Base-by-base conservation (phyloP, 1,140 invertebrate genomes). In the Hyphantria cunea region DNA sequence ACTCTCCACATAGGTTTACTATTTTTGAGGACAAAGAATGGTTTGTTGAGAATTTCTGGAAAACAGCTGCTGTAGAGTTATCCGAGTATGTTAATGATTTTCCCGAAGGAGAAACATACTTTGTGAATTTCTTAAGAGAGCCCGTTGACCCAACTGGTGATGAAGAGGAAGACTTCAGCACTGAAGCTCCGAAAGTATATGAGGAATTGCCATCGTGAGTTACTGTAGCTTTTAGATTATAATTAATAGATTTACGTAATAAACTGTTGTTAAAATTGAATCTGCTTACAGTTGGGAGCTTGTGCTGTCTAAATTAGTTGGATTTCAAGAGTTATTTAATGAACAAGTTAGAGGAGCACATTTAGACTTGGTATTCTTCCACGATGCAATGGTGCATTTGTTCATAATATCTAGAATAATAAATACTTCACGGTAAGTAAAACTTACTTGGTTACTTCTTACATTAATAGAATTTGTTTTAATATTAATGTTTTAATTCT, bases 361-460 rank as follows among this genome's bases (percentile, higher is more conserved):
- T 53, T 93, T 98, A 88, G 96, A 98, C 91, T 82, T 98, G 54
- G 97, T 98, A 6, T 97, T 98, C 80, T 98, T 98, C 84, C 92
- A 94, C 63, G 96, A 98, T 82, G 96, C 96, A 12, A 94, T 98
- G 87, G 93, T 96, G 0, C 96, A 98, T 90, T 87, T 98, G 66
- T 95, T 97, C 76, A 96, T 95, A 80, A 95, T 98, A 74, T 97
- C 96, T 0, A 92, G 97, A 68, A 95, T 98, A 61, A 93, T 98
- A 10, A 93, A 95, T 73, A 96, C 95, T 6, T 93, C 96, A 12
- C 86, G 89, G 90, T 90, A 62, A 66, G 48, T 55, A 39, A 39
- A 0, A 48, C 14, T 12, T 25, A 25, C 17, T 25, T 25, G 5
- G 17, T 25, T n/a, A n/a, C n/a, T n/a, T n/a, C 17, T 1, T 25